A percentile compares a stretch with the other conserved stretches of the same genome.
These are phyloP conservation scores for Notolepis coatsorum DNA, from an alignment of 2,797 vertebrate species.

Conservation along the genomic window DNA sequence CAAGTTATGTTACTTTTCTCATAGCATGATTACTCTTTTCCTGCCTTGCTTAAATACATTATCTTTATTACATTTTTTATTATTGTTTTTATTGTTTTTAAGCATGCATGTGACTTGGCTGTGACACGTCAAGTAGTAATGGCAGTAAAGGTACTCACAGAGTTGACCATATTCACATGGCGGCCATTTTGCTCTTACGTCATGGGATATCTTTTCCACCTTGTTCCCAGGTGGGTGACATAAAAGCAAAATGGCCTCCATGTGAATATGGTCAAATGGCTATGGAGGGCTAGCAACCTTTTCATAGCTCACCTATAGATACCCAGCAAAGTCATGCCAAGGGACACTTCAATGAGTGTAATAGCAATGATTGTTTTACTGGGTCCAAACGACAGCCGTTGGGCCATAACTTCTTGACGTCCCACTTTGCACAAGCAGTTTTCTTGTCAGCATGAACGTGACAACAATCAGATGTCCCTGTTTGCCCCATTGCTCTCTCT, in stretches of 20 bases:
- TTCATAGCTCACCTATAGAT: too few relatives aligned
- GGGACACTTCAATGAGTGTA: neutral
- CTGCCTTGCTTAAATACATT: slow-evolving; percentile 57
- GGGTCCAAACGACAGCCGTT: neutral
- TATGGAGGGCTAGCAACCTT: too few relatives aligned
- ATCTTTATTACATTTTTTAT: slow-evolving; percentile 28
- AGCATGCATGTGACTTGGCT: slow-evolving; percentile 87
- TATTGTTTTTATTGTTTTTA: slow-evolving; percentile 48
- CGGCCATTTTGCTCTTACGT: neutral
- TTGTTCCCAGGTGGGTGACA: neutral
- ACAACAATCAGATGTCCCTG: slow-evolving; percentile 93
- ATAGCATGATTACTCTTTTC: slow-evolving; percentile 60
- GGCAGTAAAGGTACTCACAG: too few relatives aligned
- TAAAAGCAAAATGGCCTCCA: too few relatives aligned
- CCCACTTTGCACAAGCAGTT: slow-evolving; percentile 86
- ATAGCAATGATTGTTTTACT: neutral
- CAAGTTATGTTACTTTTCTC: slow-evolving; percentile 23
- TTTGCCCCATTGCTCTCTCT: slow-evolving; percentile 96
- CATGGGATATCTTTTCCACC: too few relatives aligned
- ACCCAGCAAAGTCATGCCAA: too few relatives aligned
- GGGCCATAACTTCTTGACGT: slow-evolving; percentile 83
- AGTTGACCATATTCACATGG: neutral
- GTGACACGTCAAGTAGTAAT: slow-evolving; percentile 86
- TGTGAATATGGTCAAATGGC: neutral
- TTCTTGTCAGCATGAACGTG: slow-evolving; percentile 97